Evolutionary conservation across 1,140 invertebrate genomes (phyloP), one percentile per base, ranked within the genome.

Genomic region (Vanessa tameamea): DNA sequence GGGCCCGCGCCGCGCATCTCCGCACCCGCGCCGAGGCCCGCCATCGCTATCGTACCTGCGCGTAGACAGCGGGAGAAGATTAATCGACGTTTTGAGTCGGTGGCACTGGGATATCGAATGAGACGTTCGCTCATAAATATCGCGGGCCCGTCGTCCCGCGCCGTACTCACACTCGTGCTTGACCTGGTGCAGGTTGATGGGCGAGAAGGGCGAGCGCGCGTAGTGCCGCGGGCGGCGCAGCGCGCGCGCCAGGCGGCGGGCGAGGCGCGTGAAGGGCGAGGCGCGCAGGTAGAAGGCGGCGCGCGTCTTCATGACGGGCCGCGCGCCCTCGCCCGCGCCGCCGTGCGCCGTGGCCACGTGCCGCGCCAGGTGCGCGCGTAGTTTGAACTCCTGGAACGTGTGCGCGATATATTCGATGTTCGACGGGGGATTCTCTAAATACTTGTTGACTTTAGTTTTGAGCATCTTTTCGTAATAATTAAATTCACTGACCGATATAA

Each of bases 221-320:
- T 97, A 96, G 92, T 98, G 97, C 48, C 97, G 92, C 11, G 97
- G 96, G 76, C 96, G 95, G 75, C 99, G 95, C 77, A 98, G 95
- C 73, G 96, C 95, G 69, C 96, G 95, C 87, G 97, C 98, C 61
- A 98, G 93, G 66, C 97, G 94, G 55, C 98, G 95, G 26, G 98
- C 97, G 20, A 98, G 95, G 77, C 97, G 95, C 55, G 98, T 98
- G 79, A 98, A 93, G 48, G 97, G 95, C 77, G 98, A 98, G 5
- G 97, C 98, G 84, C 97, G 95, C 79, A 99, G 94, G 93, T 98
- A 99, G 93, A 99, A 99, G 37, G 98, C 98, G 76, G 98, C 98
- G 81, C 98, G 95, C 53, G 98, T 99, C 93, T 99, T 99, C 97
- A 99, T 98, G 0, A 99, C 97, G 26, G 98, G 98, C 50, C 98